Evolutionary conservation across 2,888 invertebrate genomes (phyloP), one percentile per base, ranked within the genome.

Genomic region (Cabera pusaria): DNA sequence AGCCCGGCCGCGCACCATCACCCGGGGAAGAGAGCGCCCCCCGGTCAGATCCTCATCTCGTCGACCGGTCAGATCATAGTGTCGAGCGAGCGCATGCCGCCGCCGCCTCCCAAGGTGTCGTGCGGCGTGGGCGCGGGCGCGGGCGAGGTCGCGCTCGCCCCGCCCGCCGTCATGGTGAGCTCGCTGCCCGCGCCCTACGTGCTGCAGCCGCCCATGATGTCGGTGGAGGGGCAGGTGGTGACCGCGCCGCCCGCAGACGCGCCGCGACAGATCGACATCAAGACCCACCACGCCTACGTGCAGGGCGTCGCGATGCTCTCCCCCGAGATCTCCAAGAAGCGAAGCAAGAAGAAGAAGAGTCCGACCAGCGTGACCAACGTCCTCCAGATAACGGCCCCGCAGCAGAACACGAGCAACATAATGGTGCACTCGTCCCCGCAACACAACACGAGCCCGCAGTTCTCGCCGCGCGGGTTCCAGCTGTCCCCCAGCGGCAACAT

Each of bases 151-250:
- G 89, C 91, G 71, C 89, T 94, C 1, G 94, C 94, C 12, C 94
- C 93, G 63, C 94, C 94, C 12, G 93, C 95, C 0, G 94, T 96
- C 0, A 90, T 97, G 2, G 93, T 97, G 1, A 96, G 96, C 64
- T 93, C 96, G 0, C 79, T 96, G 45, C 94, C 93, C 27, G 90
- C 94, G 7, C 95, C 95, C 0, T 94, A 95, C 53, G 92, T 96
- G 3, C 90, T 96, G 22, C 96, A 96, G 61, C 94, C 94, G 0
- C 91, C 93, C 1, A 92, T 95, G 51, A 93, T 95, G 91, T 91
- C 94, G 0, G 92, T 95, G 56, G 95, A 95, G 52, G 93, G 94
- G 0, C 92, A 92, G 72, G 89, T 91, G 3, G 91, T 93, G 11
- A 90, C 93, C 25, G 89, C 89, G 1, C 90, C 90, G 43, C 74